Evolutionary conservation across 2,113 vertebrate genomes (phyloP), one percentile per base, ranked within the genome.

Genomic region (Lonchura striata): DNA sequence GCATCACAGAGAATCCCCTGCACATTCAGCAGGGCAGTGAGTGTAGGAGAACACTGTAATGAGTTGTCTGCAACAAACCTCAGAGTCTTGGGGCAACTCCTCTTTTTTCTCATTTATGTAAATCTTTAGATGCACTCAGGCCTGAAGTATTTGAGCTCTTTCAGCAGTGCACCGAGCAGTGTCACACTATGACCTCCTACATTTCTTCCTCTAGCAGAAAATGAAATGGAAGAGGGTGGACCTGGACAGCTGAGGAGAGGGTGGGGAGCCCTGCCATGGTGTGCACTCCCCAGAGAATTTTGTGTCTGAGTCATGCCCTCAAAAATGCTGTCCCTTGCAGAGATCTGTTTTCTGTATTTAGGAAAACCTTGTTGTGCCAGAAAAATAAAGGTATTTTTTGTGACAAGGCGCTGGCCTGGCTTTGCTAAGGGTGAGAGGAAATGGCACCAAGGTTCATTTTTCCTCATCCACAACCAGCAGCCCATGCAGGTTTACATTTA

Each of bases 1-100:
- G 23, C 68, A n/a, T 13, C 44, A 39, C 39, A 52, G 69, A 56
- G 53, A 16, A 42, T 19, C 44, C 13, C 42, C 61, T 50, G 33
- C 56, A 80, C 69, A 31, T 49, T 41, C 63, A 66, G 33, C 6
- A 23, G 21, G 57, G 30, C 39, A 37, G 2, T 7, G 37, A 68
- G 30, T 2, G 15, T 1, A 24, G 37, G 4, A 53, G 33, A 64
- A 25, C 65, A 50, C 8, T 5, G 1, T 2, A 47, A 35, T 3
- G 30, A 61, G 37, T 5, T 65, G 44, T 19, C 82, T 82, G 25
- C 30, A 90, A 13, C 47, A 63, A 86, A 56, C 24, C 41, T 69
- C 16, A 1, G 22, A 54, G 31, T 27, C 53, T 47, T 44, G 39
- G 61, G 75, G 31, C 15, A 68, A 53, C 6, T 77, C 54, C 60